phyloP scores from a whole-genome alignment of 2,888 invertebrate species.

The Dysmachus trigonus region DNA sequence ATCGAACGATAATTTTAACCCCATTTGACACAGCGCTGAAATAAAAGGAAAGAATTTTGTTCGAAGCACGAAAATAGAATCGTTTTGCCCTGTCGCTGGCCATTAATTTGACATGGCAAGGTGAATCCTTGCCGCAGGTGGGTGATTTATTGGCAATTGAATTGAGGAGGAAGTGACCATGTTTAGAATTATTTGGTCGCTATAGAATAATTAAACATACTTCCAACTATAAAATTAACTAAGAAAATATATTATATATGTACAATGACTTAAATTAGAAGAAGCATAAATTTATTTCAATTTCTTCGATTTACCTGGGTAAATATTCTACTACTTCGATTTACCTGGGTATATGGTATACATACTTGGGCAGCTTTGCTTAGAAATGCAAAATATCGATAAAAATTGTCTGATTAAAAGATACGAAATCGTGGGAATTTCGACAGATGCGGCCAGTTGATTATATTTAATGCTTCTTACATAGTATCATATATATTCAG shows the following conservation, averaged over 20 bases:
- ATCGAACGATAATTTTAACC: conserved; percentile 4
- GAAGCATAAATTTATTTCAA: too few species aligned
- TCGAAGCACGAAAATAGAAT: neutral
- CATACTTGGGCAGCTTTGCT: neutral
- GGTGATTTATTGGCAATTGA: conserved; percentile 48
- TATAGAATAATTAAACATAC: neutral
- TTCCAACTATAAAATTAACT: neutral
- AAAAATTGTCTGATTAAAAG: neutral
- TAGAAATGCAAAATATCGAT: neutral
- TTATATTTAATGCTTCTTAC: neutral
- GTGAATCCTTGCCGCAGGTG: conserved; percentile 51
- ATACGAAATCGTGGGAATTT: neutral
- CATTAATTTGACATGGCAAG: conserved; percentile 40
- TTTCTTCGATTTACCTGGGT: too few species aligned
- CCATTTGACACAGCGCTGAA: neutral
- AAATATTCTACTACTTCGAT: too few species aligned
- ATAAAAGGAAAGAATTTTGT: neutral
- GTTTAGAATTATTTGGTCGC: neutral
- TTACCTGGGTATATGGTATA: too few species aligned
- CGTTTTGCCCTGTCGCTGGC: neutral
- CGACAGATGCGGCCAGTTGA: neutral
- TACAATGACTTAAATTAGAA: too few species aligned
- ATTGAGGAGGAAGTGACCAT: neutral
- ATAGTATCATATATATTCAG: too few species aligned
- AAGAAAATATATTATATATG: too few species aligned